A percentile compares a stretch with the other conserved stretches of the same genome.
phyloP scores from a whole-genome alignment of 64 coral and sea anemone species.

The Porites lutea region DNA sequence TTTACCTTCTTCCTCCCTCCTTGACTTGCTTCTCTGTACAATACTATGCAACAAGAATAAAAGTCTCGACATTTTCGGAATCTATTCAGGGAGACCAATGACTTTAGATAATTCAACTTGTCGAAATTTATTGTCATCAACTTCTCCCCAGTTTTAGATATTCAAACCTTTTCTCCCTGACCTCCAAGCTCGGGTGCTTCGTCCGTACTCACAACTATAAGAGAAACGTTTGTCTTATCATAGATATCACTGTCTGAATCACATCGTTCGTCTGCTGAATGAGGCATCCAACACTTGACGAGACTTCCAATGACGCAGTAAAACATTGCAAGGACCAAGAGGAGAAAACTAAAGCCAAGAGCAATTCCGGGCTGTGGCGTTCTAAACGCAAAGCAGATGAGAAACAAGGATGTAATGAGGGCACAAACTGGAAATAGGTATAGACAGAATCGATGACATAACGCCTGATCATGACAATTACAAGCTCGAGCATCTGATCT shows the following conservation, averaged over 20 bases:
- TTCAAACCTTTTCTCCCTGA: too few species aligned
- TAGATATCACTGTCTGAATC: conserved; percentile 4
- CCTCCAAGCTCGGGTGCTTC: background rate
- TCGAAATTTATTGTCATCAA: too few species aligned
- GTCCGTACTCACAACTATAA: background rate
- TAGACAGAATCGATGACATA: background rate
- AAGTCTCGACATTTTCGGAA: too few species aligned
- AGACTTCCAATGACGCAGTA: conserved; percentile 8
- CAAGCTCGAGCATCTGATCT: background rate
- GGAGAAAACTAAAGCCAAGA: conserved; percentile 30
- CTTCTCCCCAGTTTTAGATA: too few species aligned
- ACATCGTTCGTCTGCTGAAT: background rate
- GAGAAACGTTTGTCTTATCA: background rate
- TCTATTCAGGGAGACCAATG: too few species aligned
- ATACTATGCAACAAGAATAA: too few species aligned
- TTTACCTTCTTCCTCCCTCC: too few species aligned
- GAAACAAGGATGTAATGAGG: background rate
- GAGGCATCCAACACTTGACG: background rate
- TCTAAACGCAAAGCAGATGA: conserved; percentile 12
- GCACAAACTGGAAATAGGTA: conserved; percentile 31
- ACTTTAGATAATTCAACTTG: too few species aligned
- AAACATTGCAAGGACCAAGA: conserved; percentile 22
- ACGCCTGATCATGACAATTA: background rate
- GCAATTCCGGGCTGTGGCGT: background rate
- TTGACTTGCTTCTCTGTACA: too few species aligned